Evolutionary conservation across 2,797 vertebrate genomes (phyloP).

Genomic region (Staurois parvus): DNA sequence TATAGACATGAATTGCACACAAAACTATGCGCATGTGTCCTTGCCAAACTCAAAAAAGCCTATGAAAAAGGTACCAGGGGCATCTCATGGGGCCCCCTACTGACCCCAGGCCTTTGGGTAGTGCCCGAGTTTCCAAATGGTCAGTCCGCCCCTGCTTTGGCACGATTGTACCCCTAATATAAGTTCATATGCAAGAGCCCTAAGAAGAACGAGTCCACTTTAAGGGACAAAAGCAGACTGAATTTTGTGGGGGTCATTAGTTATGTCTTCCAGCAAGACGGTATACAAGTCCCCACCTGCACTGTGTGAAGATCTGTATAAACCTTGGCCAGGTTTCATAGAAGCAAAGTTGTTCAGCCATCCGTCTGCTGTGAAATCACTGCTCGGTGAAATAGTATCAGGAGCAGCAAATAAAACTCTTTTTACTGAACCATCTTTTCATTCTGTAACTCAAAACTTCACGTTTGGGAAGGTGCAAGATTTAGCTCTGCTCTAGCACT

Average conservation of each 20-base stretch:
- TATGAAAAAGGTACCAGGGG: no score
- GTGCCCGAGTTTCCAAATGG: no score
- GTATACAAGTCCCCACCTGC: conserved; percentile 24
- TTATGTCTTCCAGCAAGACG: conserved; percentile 9
- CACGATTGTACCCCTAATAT: no score
- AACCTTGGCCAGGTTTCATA: conserved; percentile 12
- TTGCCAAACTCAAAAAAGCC: no score
- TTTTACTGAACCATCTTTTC: conserved; percentile 20
- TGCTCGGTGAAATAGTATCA: conserved; percentile 27
- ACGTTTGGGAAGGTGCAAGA: conserved; percentile 25
- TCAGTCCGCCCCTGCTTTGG: no score
- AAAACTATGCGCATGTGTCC: no score
- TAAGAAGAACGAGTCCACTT: not conserved
- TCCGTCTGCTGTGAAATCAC: conserved; percentile 31
- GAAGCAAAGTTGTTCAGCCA: conserved; percentile 20
- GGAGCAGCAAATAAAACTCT: conserved; percentile 25
- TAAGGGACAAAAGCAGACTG: not conserved
- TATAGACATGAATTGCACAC: no score
- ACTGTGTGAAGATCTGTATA: conserved; percentile 24
- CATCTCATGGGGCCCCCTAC: no score
- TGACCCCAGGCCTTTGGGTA: no score
- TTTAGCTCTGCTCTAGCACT: not conserved
- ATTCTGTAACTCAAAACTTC: conserved; percentile 39
- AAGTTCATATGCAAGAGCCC: no score
- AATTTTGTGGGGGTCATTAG: conserved; percentile 10